A percentile compares a stretch with the other conserved stretches of the same genome.
These are phyloP conservation scores for Actinia tenebrosa DNA, from an alignment of 64 coral and sea anemone species.

Conservation along the genomic window DNA sequence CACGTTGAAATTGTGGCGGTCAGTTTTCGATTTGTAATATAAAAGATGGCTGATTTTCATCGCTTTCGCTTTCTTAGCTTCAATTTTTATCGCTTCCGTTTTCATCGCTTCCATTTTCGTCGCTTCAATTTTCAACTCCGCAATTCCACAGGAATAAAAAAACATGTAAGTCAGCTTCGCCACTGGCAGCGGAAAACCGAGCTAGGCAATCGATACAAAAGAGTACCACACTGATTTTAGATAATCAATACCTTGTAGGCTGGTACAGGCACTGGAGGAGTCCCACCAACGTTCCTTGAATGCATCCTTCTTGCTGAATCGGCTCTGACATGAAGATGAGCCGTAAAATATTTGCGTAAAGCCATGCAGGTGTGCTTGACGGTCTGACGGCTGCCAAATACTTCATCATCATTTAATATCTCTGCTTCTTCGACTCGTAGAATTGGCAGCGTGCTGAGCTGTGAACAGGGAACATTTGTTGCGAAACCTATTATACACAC, in stretches of 20 bases:
- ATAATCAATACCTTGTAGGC: constrained; percentile 73
- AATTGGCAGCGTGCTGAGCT: constrained; percentile 90
- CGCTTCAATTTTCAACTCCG: no score
- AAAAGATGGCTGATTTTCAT: no score
- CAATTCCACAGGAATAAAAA: no score
- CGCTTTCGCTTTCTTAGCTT: no score
- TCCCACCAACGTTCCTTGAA: constrained; percentile 50
- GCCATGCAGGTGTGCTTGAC: constrained; percentile 92
- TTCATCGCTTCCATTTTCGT: no score
- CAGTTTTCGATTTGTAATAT: no score
- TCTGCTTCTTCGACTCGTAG: constrained; percentile 83
- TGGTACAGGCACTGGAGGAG: constrained; percentile 68
- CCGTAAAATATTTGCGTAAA: constrained; percentile 83
- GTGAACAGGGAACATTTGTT: background rate
- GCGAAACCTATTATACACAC: no score
- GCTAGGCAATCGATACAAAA: no score
- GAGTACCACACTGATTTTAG: background rate
- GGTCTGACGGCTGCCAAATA: constrained; percentile 81
- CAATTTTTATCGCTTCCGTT: no score
- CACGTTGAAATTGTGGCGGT: no score
- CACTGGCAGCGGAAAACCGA: no score
- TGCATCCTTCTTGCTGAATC: constrained; percentile 70
- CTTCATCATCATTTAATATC: constrained; percentile 88
- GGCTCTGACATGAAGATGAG: constrained; percentile 70
- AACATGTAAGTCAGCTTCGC: no score